These are phyloP conservation scores for Diachasmimorpha longicaudata DNA, from an alignment of 1,140 invertebrate species.

Conservation along the genomic window DNA sequence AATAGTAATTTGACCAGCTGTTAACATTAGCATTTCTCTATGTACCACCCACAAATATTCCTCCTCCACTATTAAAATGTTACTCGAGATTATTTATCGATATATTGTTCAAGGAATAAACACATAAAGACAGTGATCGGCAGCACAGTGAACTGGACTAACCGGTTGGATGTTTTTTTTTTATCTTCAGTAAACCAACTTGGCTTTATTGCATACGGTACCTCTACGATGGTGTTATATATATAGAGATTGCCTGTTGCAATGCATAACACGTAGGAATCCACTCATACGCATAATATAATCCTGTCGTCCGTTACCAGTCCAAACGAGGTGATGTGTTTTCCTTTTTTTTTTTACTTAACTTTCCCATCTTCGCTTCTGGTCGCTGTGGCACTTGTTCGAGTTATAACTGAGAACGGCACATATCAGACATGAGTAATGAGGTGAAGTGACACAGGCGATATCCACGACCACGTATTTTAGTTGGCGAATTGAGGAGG, in stretches of 20 bases:
- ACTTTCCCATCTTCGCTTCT: not conserved
- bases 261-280: conserved; percentile 6
- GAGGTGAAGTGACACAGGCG: too few species aligned
- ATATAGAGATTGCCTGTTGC: not conserved
- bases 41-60: not conserved
- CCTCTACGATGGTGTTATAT: not conserved
- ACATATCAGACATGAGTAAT: too few species aligned
- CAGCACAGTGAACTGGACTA: not conserved
- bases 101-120: not conserved
- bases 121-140: not conserved
- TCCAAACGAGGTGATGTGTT: not conserved
- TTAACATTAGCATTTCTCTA: too few species aligned
- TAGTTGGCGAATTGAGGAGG: too few species aligned
- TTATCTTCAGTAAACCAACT: not conserved
- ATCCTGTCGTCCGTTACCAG: not conserved
- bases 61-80: not conserved
- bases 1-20: too few species aligned
- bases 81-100: not conserved
- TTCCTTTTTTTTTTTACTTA: not conserved
- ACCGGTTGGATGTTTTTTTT: not conserved
- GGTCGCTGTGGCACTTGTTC: not conserved
- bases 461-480: too few species aligned
- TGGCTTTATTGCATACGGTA: not conserved
- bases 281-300: conserved; percentile 8
- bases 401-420: too few species aligned